These are phyloP conservation scores for Xylota segnis DNA, from an alignment of 2,888 invertebrate genomes.

Conservation along the genomic window DNA sequence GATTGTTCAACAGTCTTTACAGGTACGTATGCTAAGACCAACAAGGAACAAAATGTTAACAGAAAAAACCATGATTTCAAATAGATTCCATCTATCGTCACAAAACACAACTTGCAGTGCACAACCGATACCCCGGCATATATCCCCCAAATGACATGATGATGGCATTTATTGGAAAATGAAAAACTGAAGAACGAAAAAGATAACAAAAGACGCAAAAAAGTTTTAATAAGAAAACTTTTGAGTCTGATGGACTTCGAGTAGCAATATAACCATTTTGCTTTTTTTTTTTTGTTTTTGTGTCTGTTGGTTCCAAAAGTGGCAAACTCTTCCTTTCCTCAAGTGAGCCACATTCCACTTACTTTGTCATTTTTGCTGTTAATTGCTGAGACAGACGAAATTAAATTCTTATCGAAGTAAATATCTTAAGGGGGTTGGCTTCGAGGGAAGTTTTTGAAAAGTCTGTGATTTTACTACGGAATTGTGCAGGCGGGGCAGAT, in stretches of 20 bases:
- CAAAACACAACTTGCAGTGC: not conserved
- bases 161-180: slow-evolving; percentile 70
- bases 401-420: slow-evolving; percentile 25
- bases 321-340: slow-evolving; percentile 39
- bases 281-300: not conserved
- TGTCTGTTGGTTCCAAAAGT: not conserved
- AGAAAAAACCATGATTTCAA: too few species aligned
- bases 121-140: slow-evolving; percentile 22
- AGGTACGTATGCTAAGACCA: too few species aligned
- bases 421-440: slow-evolving; percentile 5
- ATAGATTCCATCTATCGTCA: too few species aligned
- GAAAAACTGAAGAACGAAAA: slow-evolving; percentile 47
- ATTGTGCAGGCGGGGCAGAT: not conserved
- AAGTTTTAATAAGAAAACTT: slow-evolving; percentile 74
- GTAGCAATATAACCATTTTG: slow-evolving; percentile 60
- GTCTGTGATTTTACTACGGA: not conserved
- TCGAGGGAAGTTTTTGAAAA: not conserved
- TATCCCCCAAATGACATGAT: slow-evolving; percentile 56
- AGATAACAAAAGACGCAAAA: slow-evolving; percentile 61
- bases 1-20: too few species aligned
- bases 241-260: slow-evolving; percentile 68
- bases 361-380: slow-evolving; percentile 36
- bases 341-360: slow-evolving; percentile 38
- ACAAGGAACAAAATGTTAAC: too few species aligned
- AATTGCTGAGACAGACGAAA: slow-evolving; percentile 46